Conservation (phyloP, 30 jellyfish, hydroid and myxozoan species). For the Mastigias papua region DNA sequence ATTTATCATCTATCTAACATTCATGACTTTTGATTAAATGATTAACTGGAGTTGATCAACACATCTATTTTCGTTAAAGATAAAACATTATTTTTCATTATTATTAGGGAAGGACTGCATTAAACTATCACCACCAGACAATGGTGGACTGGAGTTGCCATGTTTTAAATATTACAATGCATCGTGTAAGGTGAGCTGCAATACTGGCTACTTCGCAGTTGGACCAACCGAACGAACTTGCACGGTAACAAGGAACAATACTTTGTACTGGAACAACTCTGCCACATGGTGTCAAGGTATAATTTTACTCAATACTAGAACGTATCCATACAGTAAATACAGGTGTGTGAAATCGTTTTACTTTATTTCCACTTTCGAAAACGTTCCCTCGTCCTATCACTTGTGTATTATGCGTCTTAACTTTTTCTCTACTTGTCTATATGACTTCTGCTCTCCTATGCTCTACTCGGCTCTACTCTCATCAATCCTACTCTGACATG, state of each 20-base stretch:
- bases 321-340: no score
- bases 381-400: no score
- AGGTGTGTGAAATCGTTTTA: no score
- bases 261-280: conserved; percentile 67
- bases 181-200: conserved; percentile 56
- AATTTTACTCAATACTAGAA: no score
- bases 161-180: conserved; percentile 68
- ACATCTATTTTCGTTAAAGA: background rate
- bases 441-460: background rate
- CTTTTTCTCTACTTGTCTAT: no score
- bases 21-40: no score
- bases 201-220: conserved; percentile 52
- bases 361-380: no score
- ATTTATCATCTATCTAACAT: no score
- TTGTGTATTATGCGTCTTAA: no score
- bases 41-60: background rate
- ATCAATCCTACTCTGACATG: background rate
- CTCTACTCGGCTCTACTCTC: background rate
- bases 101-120: conserved; percentile 62
- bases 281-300: conserved; percentile 64
- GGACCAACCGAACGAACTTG: conserved; percentile 66
- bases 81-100: background rate
- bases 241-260: conserved; percentile 33
- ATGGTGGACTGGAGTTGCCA: conserved; percentile 66
- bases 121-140: conserved; percentile 38